phyloP scores from a whole-genome alignment of 2,113 vertebrate genomes.

The Elanoides forficatus region DNA sequence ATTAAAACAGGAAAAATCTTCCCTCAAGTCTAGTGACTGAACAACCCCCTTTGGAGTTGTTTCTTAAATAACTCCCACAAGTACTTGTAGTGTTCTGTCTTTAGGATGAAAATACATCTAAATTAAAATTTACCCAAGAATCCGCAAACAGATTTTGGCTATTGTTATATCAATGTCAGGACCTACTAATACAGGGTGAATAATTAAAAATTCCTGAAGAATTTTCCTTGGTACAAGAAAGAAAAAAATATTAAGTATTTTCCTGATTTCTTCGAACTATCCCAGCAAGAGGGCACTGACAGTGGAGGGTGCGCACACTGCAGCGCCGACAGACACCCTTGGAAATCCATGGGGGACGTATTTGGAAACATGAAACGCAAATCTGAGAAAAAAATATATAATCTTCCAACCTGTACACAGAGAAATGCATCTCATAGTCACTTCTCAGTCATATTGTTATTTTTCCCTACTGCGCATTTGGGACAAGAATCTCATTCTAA shows the following conservation, averaged over 20 bases:
- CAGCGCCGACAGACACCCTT: background rate
- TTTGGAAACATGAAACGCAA: background rate
- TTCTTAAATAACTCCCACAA: background rate
- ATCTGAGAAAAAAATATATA: background rate
- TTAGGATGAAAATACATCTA: background rate
- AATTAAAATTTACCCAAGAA: background rate
- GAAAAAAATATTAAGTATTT: background rate
- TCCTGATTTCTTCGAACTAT: background rate
- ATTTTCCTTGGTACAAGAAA: background rate
- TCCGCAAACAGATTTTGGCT: background rate
- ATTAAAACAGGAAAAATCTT: background rate
- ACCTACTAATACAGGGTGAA: background rate
- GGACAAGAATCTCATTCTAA: slow-evolving; percentile 5
- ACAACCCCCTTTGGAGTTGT: background rate
- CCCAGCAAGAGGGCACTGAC: background rate
- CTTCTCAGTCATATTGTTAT: background rate
- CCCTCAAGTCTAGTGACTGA: background rate
- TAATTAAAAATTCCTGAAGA: background rate
- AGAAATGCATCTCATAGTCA: background rate
- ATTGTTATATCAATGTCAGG: background rate
- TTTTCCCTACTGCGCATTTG: background rate
- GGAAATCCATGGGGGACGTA: background rate
- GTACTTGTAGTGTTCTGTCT: background rate
- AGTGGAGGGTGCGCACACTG: background rate
- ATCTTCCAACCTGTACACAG: background rate